Percentiles rank a stretch among this genome's conserved stretches.
phyloP scores from a whole-genome alignment of 2,113 vertebrate genomes.

The Toxotes jaculatrix region DNA sequence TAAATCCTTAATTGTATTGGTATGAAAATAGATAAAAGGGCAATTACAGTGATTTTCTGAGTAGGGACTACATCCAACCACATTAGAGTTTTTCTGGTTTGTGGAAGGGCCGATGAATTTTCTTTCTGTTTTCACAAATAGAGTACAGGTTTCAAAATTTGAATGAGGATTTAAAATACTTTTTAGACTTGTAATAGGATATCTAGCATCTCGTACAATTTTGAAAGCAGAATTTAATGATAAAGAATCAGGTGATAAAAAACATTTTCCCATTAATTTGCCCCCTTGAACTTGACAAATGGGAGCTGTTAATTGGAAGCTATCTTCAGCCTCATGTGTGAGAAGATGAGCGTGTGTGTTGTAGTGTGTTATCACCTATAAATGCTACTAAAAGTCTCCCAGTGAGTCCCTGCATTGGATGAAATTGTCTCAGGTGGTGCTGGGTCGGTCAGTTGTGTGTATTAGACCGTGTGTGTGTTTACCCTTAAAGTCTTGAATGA shows the following conservation, averaged over 20 bases:
- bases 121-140: no score
- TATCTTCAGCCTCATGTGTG: not conserved
- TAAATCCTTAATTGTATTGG: not conserved
- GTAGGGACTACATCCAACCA: no score
- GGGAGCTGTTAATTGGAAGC: constrained; percentile 23
- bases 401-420: not conserved
- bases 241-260: not conserved
- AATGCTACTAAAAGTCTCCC: constrained; percentile 7
- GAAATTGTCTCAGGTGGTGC: not conserved
- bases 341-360: not conserved
- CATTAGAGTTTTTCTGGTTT: not conserved
- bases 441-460: not conserved
- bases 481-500: constrained; percentile 30
- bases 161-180: not conserved
- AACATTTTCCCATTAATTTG: constrained; percentile 7
- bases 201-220: not conserved
- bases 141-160: not conserved
- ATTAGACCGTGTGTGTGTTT: not conserved
- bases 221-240: not conserved
- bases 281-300: constrained; percentile 32
- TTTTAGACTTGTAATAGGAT: not conserved
- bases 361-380: constrained; percentile 10
- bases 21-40: not conserved
- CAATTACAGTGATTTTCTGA: not conserved
- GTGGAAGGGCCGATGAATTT: no score